Percentiles rank a stretch among this genome's conserved stretches.
Conservation (phyloP, 2,888 invertebrate species). For the Drosophila robusta region DNA sequence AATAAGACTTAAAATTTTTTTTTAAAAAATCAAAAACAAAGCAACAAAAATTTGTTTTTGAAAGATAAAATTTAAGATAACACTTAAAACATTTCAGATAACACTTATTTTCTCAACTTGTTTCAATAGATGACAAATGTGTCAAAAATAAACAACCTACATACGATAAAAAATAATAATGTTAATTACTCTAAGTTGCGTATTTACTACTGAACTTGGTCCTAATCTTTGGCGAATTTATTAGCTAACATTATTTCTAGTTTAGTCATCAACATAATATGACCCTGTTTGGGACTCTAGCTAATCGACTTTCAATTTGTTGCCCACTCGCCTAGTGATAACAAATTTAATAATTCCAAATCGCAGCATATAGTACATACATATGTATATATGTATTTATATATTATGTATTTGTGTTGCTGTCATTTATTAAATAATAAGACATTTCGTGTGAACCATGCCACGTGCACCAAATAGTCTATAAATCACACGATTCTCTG, state of each 20-base stretch:
- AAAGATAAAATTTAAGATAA: too few relatives aligned
- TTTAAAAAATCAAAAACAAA: too few relatives aligned
- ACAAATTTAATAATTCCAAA: constrained; percentile 12
- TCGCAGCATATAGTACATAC: background rate
- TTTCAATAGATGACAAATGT: too few relatives aligned
- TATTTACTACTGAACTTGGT: background rate
- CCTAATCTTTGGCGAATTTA: background rate
- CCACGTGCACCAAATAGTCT: constrained; percentile 56
- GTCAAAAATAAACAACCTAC: too few relatives aligned
- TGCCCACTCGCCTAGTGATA: constrained; percentile 33
- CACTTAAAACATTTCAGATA: too few relatives aligned
- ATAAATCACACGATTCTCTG: constrained; percentile 44
- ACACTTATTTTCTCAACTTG: too few relatives aligned
- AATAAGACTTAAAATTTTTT: too few relatives aligned
- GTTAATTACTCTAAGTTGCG: background rate
- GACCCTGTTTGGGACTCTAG: constrained; percentile 5
- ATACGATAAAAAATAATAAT: too few relatives aligned
- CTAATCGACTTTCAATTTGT: constrained; percentile 41
- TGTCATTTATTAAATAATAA: constrained; percentile 39
- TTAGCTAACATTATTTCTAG: constrained; percentile 4
- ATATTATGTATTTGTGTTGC: constrained; percentile 35
- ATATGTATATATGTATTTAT: background rate
- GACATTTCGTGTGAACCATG: constrained; percentile 42
- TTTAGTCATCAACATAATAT: constrained; percentile 14
- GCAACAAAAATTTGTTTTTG: too few relatives aligned